These are phyloP conservation scores for Zosterops pallidus DNA, from an alignment of 2,113 vertebrate genomes.

Conservation along the genomic window DNA sequence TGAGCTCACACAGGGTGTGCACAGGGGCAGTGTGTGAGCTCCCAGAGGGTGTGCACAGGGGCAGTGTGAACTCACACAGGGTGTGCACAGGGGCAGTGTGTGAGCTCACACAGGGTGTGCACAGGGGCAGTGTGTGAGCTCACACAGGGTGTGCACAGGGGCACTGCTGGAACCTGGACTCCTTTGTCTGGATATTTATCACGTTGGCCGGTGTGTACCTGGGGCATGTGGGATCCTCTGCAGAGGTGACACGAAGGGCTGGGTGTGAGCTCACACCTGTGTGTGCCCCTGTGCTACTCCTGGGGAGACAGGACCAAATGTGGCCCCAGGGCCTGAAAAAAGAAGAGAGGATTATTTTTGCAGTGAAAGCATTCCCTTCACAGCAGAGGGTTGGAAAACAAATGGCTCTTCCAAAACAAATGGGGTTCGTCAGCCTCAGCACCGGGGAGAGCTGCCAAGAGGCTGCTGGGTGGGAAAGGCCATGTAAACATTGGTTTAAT, in stretches of 20 bases:
- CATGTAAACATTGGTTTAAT: conserved; percentile 37
- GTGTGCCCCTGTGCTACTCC: not conserved
- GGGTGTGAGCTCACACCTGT: not conserved
- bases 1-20: not conserved
- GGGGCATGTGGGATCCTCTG: fast-evolving
- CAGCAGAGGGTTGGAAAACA: conserved; percentile 27
- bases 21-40: too few relatives aligned
- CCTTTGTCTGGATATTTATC: fast-evolving
- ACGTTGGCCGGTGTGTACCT: not conserved
- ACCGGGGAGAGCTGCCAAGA: not conserved
- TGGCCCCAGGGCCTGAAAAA: not conserved
- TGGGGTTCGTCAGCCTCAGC: not conserved
- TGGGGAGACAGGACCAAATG: not conserved
- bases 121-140: too few relatives aligned
- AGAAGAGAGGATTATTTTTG: not conserved
- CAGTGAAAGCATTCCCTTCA: not conserved
- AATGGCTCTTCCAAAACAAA: conserved; percentile 35
- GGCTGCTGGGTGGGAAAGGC: conserved; percentile 38
- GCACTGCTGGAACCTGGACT: not conserved
- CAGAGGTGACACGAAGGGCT: not conserved
- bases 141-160: too few relatives aligned
- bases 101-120: too few relatives aligned
- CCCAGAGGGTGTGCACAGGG: too few relatives aligned
- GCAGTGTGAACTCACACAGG: not conserved
- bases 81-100: too few relatives aligned